Conservation (phyloP, 2,113 vertebrate species). For the Platysternon megacephalum region DNA sequence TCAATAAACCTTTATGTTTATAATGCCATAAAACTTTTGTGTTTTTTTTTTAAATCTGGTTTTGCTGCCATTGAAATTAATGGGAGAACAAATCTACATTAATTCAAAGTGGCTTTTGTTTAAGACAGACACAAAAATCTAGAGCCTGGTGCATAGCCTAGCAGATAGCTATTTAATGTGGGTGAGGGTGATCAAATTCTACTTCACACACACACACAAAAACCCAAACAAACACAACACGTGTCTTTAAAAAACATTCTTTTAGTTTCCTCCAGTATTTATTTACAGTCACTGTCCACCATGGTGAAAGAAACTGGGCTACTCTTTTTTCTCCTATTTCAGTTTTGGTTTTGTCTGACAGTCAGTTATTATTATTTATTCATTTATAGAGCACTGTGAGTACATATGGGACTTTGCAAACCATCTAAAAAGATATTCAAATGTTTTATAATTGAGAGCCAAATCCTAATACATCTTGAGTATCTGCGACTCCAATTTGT, state of each 20-base stretch:
- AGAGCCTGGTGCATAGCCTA: not conserved
- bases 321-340: not conserved
- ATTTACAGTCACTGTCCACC: not conserved
- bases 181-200: not conserved
- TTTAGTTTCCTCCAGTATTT: not conserved
- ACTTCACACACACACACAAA: not conserved
- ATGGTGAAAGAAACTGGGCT: not conserved
- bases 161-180: not conserved
- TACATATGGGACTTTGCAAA: constrained; percentile 9
- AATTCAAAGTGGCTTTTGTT: constrained; percentile 1
- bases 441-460: not conserved
- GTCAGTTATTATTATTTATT: not conserved
- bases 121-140: not conserved
- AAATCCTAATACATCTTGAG: not conserved
- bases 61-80: not conserved
- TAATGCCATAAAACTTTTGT: not conserved
- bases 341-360: not conserved
- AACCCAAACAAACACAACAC: not conserved
- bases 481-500: not conserved
- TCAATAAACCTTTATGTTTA: not conserved
- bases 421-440: not conserved
- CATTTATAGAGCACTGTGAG: not conserved
- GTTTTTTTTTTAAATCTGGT: not conserved
- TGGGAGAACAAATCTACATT: not conserved
- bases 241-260: not conserved